Base-by-base conservation (phyloP, 1,140 invertebrate species). In the Ceratitis capitata region DNA sequence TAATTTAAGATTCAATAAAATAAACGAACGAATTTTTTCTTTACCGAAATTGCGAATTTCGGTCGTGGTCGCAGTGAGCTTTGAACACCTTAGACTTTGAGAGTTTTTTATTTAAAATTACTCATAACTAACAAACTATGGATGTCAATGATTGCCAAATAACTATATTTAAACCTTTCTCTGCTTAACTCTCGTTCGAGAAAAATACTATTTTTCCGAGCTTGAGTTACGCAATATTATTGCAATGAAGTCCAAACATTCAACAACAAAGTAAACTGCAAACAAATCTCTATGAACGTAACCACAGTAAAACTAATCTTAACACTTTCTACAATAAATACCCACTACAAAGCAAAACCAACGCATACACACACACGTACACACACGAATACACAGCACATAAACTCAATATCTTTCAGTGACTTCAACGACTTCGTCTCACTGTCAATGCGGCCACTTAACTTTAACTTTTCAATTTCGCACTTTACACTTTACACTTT, bases 391-490 rank as follows among this genome's bases (percentile, higher is more conserved):
- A 23, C 1, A 7, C 23, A 26, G 16, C 35, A 35, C 39, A 26
- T 45, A 78, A 78, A 42, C 39, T 78, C 19, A 19, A 45, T 78
- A 78, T 69, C 32, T 39, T 32, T n/a, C 14, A 6, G 9, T 10
- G 61, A 78, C 39, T 45, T 78, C 69, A 78, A 45, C 35, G 42
- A 26, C 69, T 7, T 47, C n/a, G 42, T 78, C 69, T 78, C 69
- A 45, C 19, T 45, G 69, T 78, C 69, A 78, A 78, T 78, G 69
- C 39, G 69, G 69, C 69, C 69, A 78, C 69, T 78, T 78, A 45
- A 78, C 35, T 42, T 42, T 42, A 78, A 78, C 69, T 78, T 78
- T 78, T 78, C 69, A 78, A 78, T 78, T 78, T 45, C n/a, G 42
- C n/a, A 78, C 69, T 78, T 78, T 12, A 45, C 69, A 78, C 69